phyloP scores from a whole-genome alignment of 2,113 vertebrate genomes.

The Hystrix cristata region DNA sequence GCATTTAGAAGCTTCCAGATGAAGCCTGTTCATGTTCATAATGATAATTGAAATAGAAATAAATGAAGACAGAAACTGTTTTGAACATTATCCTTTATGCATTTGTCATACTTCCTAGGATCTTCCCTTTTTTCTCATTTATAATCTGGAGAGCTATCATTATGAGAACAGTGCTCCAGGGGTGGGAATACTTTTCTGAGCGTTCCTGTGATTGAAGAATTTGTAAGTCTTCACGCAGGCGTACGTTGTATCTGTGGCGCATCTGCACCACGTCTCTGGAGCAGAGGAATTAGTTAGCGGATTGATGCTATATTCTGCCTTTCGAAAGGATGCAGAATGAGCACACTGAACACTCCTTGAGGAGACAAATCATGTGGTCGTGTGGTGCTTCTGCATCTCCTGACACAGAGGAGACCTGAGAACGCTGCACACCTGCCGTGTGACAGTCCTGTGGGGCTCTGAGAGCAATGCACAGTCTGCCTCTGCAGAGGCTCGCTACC shows the following conservation, averaged over 20 bases:
- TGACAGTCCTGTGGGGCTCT: not conserved
- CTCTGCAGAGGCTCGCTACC: not conserved
- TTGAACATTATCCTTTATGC: not conserved
- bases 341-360: not conserved
- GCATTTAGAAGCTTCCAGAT: not conserved
- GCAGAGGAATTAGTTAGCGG: not conserved
- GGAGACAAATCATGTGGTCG: not conserved
- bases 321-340: not conserved
- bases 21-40: not conserved
- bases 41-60: not conserved
- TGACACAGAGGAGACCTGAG: not conserved
- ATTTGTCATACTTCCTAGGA: not conserved
- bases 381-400: not conserved
- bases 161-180: not conserved
- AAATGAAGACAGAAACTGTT: slow-evolving; percentile 3
- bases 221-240: not conserved
- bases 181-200: not conserved
- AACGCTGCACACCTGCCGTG: not conserved
- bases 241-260: not conserved
- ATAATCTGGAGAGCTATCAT: not conserved
- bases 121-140: not conserved
- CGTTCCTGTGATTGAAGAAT: not conserved
- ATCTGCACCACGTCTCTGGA: not conserved
- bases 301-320: not conserved
- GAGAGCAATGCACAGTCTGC: not conserved